Base-by-base conservation (phyloP, 2,888 invertebrate species). In the Eurytoma adleriae region DNA sequence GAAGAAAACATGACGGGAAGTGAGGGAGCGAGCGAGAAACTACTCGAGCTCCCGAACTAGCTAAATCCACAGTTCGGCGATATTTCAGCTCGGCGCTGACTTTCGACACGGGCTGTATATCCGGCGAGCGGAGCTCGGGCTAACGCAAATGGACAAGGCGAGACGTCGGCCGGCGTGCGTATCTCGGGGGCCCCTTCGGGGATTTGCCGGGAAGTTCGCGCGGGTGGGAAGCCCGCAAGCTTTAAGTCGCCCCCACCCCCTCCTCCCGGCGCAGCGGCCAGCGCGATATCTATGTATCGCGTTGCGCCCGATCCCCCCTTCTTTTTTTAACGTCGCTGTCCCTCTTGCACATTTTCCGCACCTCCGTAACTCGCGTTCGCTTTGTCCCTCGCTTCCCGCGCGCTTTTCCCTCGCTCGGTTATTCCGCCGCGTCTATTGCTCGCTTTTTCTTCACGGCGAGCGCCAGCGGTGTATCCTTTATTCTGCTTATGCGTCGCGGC, bases 331-430 rank as follows among this genome's bases (percentile, higher is more conserved):
- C n/a, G n/a, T n/a, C n/a, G n/a, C n/a, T 54, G n/a, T 68, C 18
- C 61, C 68, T 68, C 69, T 57, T 74, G 69, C 74, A 59, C 57
- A 74, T 74, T 79, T 79, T 74, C 74, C 61, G 16, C 73, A 70
- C 74, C 61, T 72, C n/a, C 16, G 14, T 56, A 40, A 66, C 67
- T 67, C 69, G 30, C 77, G 57, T 73, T 80, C 76, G 50, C 76
- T 80, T 77, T 72, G 70, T 69, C 73, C 67, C 72, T 62, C 40
- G 27, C 16, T 12, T 16, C 7, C 30, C 18, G 2, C 4, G 40
- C 7, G 3, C 3, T 30, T 62, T 40, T 30, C 30, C 5, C 59
- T 14, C 24, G 24, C 20, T 24, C 24, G 13, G 24, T 24, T 61
- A 61, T 61, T 61, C 24, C 40, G 14, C 40, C n/a, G n/a, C n/a